Evolutionary conservation across 2,113 vertebrate genomes (phyloP).

Genomic region (Caloenas nicobarica): DNA sequence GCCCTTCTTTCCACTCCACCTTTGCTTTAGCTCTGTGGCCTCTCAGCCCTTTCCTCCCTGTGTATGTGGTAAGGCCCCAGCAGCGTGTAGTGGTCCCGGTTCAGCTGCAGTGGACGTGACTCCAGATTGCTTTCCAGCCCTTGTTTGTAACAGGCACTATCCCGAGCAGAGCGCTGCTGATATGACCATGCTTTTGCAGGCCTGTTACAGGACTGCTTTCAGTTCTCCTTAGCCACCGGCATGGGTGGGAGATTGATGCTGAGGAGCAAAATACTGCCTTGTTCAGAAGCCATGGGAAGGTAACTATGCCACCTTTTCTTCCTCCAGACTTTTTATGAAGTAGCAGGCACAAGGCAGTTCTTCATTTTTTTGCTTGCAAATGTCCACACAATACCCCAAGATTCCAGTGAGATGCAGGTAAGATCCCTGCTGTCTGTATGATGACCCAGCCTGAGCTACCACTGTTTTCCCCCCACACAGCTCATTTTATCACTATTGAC

Average conservation of each 20-base stretch:
- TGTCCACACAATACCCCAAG: background rate
- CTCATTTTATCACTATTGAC: too few species aligned
- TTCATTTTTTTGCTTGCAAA: background rate
- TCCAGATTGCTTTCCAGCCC: background rate
- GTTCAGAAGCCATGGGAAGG: background rate
- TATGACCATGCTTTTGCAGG: background rate
- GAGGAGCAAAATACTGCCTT: background rate
- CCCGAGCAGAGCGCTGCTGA: background rate
- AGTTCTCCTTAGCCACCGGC: background rate
- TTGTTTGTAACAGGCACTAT: background rate
- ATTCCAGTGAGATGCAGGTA: background rate
- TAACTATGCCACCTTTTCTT: background rate
- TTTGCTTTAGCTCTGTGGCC: background rate
- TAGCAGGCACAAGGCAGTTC: background rate
- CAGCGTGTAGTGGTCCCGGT: background rate
- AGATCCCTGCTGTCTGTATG: background rate
- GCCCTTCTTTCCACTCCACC: background rate
- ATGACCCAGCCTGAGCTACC: background rate
- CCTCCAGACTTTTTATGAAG: background rate
- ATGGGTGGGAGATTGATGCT: background rate
- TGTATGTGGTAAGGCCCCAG: fast-evolving
- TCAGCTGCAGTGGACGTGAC: background rate
- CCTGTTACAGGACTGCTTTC: background rate
- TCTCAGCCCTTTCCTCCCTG: background rate
- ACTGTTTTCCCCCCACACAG: fast-evolving